phyloP scores from a whole-genome alignment of 2,113 vertebrate genomes.

The Empidonax traillii region DNA sequence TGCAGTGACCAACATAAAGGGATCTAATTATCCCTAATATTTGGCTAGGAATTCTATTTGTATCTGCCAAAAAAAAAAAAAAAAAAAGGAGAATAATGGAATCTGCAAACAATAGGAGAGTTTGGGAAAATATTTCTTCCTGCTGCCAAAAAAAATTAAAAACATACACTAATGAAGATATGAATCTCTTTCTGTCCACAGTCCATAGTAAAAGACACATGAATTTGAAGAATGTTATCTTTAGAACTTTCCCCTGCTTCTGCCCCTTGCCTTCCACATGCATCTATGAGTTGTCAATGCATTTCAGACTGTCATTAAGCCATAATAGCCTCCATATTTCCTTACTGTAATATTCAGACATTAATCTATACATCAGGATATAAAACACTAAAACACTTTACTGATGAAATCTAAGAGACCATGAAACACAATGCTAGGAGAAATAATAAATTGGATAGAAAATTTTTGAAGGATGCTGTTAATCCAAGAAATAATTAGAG shows the following conservation, averaged over 20 bases:
- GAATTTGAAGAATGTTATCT: slow-evolving; percentile 44
- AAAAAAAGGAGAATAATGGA: slow-evolving; percentile 11
- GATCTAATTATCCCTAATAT: slow-evolving; percentile 13
- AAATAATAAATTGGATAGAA: neutral
- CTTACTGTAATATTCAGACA: neutral
- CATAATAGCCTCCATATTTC: neutral
- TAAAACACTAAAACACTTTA: neutral
- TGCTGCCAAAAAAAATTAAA: slow-evolving; percentile 42
- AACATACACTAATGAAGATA: slow-evolving; percentile 23
- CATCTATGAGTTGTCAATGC: neutral
- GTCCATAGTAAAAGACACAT: neutral
- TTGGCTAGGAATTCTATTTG: slow-evolving; percentile 29
- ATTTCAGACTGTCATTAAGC: neutral
- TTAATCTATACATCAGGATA: neutral
- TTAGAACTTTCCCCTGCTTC: slow-evolving; percentile 23
- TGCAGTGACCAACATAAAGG: neutral
- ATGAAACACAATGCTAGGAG: neutral
- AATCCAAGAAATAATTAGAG: neutral
- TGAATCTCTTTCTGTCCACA: neutral
- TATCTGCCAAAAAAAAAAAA: slow-evolving; percentile 25
- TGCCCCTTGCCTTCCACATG: neutral
- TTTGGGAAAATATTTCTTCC: slow-evolving; percentile 11
- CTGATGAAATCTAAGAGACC: neutral
- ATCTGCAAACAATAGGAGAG: slow-evolving; percentile 32
- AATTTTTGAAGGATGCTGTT: neutral